A percentile compares a stretch with the other conserved stretches of the same genome.
Conservation (phyloP, 2,888 invertebrate species). For the Aspidiotus rigidus region DNA sequence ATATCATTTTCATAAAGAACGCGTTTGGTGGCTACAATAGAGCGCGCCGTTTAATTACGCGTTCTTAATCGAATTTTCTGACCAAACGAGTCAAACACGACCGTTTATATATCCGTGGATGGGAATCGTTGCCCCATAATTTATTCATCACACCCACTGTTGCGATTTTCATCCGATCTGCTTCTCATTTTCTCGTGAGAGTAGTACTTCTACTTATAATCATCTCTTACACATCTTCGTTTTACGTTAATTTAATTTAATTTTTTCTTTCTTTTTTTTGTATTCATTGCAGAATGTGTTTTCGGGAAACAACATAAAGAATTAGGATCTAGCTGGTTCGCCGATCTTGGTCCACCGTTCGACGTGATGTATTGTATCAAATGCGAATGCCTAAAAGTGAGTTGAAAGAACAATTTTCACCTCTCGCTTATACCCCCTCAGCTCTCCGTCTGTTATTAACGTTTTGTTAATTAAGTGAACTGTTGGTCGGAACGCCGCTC, state of each 20-base stretch:
- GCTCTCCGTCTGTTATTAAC: neutral
- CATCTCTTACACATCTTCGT: too few species aligned
- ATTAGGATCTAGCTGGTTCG: constrained; percentile 83
- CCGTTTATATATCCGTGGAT: constrained; percentile 3
- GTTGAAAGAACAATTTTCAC: neutral
- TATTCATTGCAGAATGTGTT: constrained; percentile 71
- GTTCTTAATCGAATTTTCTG: constrained; percentile 1
- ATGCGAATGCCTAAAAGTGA: constrained; percentile 87
- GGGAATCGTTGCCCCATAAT: constrained; percentile 14
- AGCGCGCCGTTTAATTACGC: constrained; percentile 4
- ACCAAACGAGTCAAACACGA: constrained; percentile 14
- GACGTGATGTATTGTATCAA: constrained; percentile 91
- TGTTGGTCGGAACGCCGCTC: neutral
- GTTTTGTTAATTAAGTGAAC: neutral
- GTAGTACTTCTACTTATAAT: too few species aligned
- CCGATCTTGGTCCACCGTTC: constrained; percentile 84
- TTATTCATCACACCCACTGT: constrained; percentile 22
- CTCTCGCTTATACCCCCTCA: too few species aligned
- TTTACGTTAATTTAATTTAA: neutral
- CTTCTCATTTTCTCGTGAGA: neutral
- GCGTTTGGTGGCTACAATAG: too few species aligned
- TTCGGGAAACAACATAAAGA: constrained; percentile 81
- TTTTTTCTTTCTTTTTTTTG: neutral
- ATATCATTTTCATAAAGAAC: too few species aligned
- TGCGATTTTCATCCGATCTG: constrained; percentile 1